Evolutionary conservation across 2,888 invertebrate genomes (phyloP).

Genomic region (Chymomyza fuscimana): DNA sequence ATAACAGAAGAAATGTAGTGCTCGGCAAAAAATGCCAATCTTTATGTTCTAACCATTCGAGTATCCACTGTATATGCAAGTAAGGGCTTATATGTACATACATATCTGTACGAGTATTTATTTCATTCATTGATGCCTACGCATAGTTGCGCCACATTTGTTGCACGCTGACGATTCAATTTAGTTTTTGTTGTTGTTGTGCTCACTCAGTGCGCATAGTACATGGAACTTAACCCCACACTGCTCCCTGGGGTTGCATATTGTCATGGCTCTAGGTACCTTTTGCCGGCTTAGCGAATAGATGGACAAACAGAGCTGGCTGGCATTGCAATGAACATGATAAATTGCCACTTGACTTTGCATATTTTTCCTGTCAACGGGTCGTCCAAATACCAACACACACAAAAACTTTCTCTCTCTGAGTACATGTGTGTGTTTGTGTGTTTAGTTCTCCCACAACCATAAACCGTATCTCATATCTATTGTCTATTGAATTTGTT

Average conservation of each 20-base stretch:
- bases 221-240: constrained; percentile 61
- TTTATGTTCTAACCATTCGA: neutral
- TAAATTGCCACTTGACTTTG: constrained; percentile 76
- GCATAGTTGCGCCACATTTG: constrained; percentile 27
- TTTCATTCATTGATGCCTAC: constrained; percentile 47
- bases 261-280: constrained; percentile 6
- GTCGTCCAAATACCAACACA: constrained; percentile 29
- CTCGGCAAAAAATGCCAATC: neutral
- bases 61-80: neutral
- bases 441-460: neutral
- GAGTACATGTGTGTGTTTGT: neutral
- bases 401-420: neutral
- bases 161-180: constrained; percentile 50
- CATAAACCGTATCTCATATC: neutral
- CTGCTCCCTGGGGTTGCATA: constrained; percentile 33
- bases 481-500: constrained; percentile 48
- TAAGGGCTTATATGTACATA: neutral
- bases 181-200: constrained; percentile 43
- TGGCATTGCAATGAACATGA: constrained; percentile 41
- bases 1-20: too few species aligned
- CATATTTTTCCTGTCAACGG: constrained; percentile 56
- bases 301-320: neutral
- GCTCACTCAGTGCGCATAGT: neutral
- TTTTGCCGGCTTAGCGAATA: constrained; percentile 2
- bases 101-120: neutral